Evolutionary conservation across 2,797 vertebrate genomes (phyloP).

Genomic region (Bufotes viridis): DNA sequence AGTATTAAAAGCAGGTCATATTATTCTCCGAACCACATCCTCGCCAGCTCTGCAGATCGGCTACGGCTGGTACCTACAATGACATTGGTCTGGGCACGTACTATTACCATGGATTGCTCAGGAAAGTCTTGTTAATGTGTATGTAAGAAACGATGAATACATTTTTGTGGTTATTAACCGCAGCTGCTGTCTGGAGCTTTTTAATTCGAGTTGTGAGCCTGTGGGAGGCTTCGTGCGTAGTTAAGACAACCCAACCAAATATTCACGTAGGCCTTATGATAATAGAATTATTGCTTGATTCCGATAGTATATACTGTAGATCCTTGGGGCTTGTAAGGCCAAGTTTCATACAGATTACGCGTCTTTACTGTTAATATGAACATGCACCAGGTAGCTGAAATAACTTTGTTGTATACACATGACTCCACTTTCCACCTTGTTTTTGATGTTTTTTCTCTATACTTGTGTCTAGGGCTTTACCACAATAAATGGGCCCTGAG

Average conservation of each 20-base stretch:
- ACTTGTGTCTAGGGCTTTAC: background rate
- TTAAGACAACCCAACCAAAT: slow-evolving; percentile 1
- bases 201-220: slow-evolving; percentile 27
- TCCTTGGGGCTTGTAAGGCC: background rate
- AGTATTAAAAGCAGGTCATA: background rate
- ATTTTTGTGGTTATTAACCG: slow-evolving; percentile 45
- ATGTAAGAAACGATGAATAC: slow-evolving; percentile 35
- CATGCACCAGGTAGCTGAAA: slow-evolving; percentile 1
- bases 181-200: slow-evolving; percentile 38
- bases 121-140: slow-evolving; percentile 35
- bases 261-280: slow-evolving; percentile 10
- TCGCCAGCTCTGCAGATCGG: background rate
- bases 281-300: slow-evolving; percentile 36
- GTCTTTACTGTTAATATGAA: background rate
- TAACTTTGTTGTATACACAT: slow-evolving; percentile 18
- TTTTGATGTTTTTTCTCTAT: background rate
- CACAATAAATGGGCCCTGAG: slow-evolving; percentile 29
- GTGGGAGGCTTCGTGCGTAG: slow-evolving; percentile 33
- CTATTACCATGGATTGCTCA: background rate
- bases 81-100: slow-evolving; percentile 33
- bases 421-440: slow-evolving; percentile 10
- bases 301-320: slow-evolving; percentile 1
- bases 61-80: background rate
- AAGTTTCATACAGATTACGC: background rate
- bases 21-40: background rate